Base-by-base conservation (phyloP, 2,888 invertebrate species). In the Acanthosepion pharaonis region DNA sequence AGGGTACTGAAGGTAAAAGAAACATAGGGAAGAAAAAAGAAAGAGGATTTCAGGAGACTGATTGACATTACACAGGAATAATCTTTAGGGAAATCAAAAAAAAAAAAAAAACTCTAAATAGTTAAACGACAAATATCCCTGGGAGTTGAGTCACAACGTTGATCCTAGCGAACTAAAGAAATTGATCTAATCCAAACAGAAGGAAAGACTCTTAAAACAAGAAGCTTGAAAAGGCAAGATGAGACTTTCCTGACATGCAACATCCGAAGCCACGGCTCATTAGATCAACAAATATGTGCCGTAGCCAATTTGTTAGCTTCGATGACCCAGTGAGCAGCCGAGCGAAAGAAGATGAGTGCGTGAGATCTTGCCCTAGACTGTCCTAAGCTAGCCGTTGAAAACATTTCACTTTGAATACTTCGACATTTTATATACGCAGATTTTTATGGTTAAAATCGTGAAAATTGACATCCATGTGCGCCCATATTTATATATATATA, bases 281-380 rank as follows among this genome's bases (percentile, higher is more conserved):
- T 78, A 78, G 78, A 78, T 78, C 78, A 78, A 78, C 78, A 78
- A 78, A 78, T 78, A 78, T 33, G 78, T 78, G 78, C 78, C 78
- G n/a, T 78, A n/a, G 78, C 78, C 78, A 78, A 78, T 78, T 78
- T 78, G 33, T 78, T 78, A 15, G n/a, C 78, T 5, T 33, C 11
- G n/a, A 78, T 78, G 78, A 78, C 78, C 78, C n/a, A n/a, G 78
- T 4, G n/a, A 78, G 78, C n/a, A 78, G 15, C 11, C 11, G 33
- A 78, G 78, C 78, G 23, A n/a, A 78, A 78, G 78, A n/a, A 18
- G 78, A 33, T 33, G 78, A 33, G 78, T 78, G 78, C 78, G 78
- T 78, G 78, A 78, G 78, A 78, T 78, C 9, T 78, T 78, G 11
- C n/a, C 78, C 78, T 33, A 15, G 33, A 78, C n/a, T n/a, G 11